These are phyloP conservation scores for Caerostris extrusa DNA, from an alignment of 1,140 invertebrate species.

Conservation along the genomic window DNA sequence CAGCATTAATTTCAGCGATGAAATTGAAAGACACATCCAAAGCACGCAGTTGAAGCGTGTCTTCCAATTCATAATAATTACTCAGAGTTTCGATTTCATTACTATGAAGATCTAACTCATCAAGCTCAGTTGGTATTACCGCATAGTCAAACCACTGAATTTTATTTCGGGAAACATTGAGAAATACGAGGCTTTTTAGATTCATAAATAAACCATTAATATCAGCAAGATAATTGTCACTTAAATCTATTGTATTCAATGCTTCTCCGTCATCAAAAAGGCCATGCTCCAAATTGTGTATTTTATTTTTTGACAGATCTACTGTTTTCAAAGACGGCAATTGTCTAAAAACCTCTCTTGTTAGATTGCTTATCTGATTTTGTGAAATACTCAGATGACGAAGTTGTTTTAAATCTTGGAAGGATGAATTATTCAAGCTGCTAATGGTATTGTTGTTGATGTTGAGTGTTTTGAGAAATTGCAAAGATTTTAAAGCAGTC, in stretches of 20 bases:
- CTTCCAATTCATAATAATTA: constrained; percentile 90
- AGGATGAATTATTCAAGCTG: constrained; percentile 59
- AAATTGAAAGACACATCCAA: constrained; percentile 92
- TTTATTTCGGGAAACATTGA: constrained; percentile 95
- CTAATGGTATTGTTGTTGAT: constrained; percentile 92
- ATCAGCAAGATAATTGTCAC: constrained; percentile 91
- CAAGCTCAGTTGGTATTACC: constrained; percentile 89
- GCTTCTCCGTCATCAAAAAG: constrained; percentile 90
- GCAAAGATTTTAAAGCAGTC: constrained; percentile 78
- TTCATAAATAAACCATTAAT: constrained; percentile 92
- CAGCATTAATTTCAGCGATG: constrained; percentile 87
- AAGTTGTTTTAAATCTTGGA: constrained; percentile 86
- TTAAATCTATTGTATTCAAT: constrained; percentile 91
- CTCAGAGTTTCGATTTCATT: constrained; percentile 91
- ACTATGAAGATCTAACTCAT: constrained; percentile 94
- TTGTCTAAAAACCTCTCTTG: constrained; percentile 88
- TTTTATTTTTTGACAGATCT: constrained; percentile 93
- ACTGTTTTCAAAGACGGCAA: constrained; percentile 90
- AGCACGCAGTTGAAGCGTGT: constrained; percentile 83
- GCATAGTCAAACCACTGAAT: constrained; percentile 95
- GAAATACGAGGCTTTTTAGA: constrained; percentile 90
- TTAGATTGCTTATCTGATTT: constrained; percentile 86
- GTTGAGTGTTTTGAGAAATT: constrained; percentile 89
- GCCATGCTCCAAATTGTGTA: constrained; percentile 90
- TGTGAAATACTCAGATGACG: constrained; percentile 92